Evolutionary conservation across 2,797 vertebrate species (phyloP).

Genomic region (Pogoniulus pusillus): DNA sequence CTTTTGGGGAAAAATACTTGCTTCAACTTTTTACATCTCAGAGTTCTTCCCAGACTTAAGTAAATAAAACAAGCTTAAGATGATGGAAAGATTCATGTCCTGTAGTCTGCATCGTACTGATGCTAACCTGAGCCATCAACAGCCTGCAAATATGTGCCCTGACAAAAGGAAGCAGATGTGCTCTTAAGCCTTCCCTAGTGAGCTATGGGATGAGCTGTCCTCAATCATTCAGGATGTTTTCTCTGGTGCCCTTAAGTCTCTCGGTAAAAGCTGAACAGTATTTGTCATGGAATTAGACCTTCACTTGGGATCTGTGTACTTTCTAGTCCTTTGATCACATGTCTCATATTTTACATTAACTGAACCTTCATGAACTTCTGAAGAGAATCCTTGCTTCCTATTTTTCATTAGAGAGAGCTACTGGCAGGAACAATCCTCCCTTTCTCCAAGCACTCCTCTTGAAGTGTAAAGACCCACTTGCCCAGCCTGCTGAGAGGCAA

Average conservation of each 20-base stretch:
- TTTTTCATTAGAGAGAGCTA: slow-evolving; percentile 41
- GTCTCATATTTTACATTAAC: slow-evolving; percentile 54
- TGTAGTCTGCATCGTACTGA: slow-evolving; percentile 23
- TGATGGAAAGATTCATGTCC: slow-evolving; percentile 38
- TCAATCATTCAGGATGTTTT: slow-evolving; percentile 41
- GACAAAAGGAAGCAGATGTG: slow-evolving; percentile 44
- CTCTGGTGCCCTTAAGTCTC: slow-evolving; percentile 57
- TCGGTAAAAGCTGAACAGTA: slow-evolving; percentile 23
- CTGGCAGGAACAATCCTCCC: neutral
- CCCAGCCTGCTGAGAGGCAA: neutral
- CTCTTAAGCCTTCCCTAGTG: slow-evolving; percentile 40
- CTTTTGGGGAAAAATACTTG: neutral
- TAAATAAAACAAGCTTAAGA: neutral
- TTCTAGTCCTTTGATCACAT: slow-evolving; percentile 52
- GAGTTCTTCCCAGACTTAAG: neutral
- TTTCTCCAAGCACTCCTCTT: neutral
- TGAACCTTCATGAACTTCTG: slow-evolving; percentile 29
- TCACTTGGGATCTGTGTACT: slow-evolving; percentile 37
- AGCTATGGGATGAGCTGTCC: slow-evolving; percentile 7
- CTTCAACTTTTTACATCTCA: neutral
- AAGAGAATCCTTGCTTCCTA: slow-evolving; percentile 39
- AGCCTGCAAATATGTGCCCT: slow-evolving; percentile 37
- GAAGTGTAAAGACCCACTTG: neutral
- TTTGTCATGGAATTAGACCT: slow-evolving; percentile 38
- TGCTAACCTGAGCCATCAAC: slow-evolving; percentile 42